Evolutionary conservation across 2,888 invertebrate genomes (phyloP), one percentile per base, ranked within the genome.

Genomic region (Helicoverpa assulta): DNA sequence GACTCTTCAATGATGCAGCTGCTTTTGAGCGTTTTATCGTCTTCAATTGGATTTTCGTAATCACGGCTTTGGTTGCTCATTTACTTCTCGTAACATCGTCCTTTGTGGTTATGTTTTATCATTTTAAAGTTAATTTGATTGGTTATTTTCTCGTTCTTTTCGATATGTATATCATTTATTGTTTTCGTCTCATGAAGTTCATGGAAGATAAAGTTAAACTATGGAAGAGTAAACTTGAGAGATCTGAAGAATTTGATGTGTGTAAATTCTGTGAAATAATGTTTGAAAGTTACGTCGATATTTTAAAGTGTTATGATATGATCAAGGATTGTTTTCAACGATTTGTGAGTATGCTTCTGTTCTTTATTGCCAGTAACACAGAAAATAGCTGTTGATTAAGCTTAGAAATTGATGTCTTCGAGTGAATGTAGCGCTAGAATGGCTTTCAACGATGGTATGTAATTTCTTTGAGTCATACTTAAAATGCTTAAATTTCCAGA

Each of bases 121-220:
- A 18, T 12, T 33, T 51, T 43, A 26, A 67, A 16, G 40, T 37
- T 14, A 52, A 16, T n/a, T 43, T 29, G 2, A 14, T 52, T 5
- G 14, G 26, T 3, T 29, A 19, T 7, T 5, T 52, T 5, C 18
- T 29, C 0, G 61, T 53, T 5, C 54, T 69, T 3, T 47, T 66
- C 37, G 77, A 77, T 37, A 47, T 52, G 6, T 67, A 71, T 59
- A 54, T 72, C 7, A 14, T 69, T 10, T 75, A 71, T 37, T 61
- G 64, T 2, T 37, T 50, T 2, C 33, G 66, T 21, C 7, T 56
- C 0, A 55, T 75, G 0, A 56, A 58, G 21, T 50, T 75, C 5
- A 26, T 77, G 14, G 47, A 63, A 43, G 14, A 58, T 21, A 71
- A 66, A 51, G 21, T 69, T 5, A 16, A 21, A 43, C 33, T 65